Base-by-base conservation (phyloP, 2,797 vertebrate species). In the Rousettus madagascariensis region DNA sequence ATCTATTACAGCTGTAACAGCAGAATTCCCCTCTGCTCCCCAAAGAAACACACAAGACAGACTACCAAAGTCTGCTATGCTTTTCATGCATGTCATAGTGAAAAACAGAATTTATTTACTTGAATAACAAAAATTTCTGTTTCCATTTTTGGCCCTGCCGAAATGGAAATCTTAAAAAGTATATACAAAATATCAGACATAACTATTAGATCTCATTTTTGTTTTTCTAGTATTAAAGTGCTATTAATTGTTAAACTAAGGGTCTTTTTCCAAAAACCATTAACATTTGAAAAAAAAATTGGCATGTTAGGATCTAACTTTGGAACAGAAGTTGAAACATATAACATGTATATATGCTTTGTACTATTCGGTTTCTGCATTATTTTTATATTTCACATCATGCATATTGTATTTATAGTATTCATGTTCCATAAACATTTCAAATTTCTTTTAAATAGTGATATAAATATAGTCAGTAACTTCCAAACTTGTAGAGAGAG, bases 151-250 rank as follows among this genome's bases (percentile, higher is more conserved):
- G 78, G 24, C 51, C 59, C 33, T 59, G 92, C 84, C 74, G 88
- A 91, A 91, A 46, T 61, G n/a, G 57, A 95, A 88, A 72, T 84
- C 80, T 80, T 92, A 51, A 78, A 77, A 94, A 91, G 10, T 36
- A 89, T 33, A 90, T 12, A 85, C 2, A 88, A 74, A 79, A 74
- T 72, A 71, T 55, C 82, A 93, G 24, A 78, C 33, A 90, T 57
- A 65, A 43, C 36, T 75, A 30, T 80, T 80, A 91, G 72, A 84
- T 75, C n/a, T 77, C 89, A 51, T 85, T 86, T 92, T 82, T 33
- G 16, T 86, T 92, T 71, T 80, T 89, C 68, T 74, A 75, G 41
- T 86, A 38, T 92, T 78, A 49, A 49, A 71, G 53, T 88, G 46
- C 65, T 91, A 55, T 55, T 93, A 71, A 59, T 91, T 91, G 28